Base-by-base conservation (phyloP, 2,113 vertebrate genomes). In the Climacteris rufus region DNA sequence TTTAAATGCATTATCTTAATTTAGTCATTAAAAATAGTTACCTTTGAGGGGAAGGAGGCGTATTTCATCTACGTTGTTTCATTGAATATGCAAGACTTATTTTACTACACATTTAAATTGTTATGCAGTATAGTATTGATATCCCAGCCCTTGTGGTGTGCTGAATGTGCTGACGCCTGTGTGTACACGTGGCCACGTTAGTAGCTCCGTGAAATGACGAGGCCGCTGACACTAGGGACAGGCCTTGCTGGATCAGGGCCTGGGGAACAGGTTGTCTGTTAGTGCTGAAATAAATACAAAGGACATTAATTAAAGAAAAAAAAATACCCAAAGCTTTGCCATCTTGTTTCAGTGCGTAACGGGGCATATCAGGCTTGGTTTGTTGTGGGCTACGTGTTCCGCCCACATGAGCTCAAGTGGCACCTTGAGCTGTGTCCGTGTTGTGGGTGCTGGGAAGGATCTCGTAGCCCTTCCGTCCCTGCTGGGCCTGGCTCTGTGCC, bases 121-220 rank as follows among this genome's bases (percentile, higher is more conserved):
- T 16, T 53, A 6, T 37, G 21, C 39, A 25, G 84, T n/a, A 4
- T 11, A 37, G 15, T 49, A n/a, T 9, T 54, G 56, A 12, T 77
- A 44, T 35, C 18, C 9, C 25, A 35, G 61, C 14, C 60, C 33
- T 69, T 54, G 39, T 74, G 59, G 21, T 45, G 37, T 5, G 5
- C 56, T 53, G 28, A 23, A 1, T 11, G 30, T 13, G 15, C 21
- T 53, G 33, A 77, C 0, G 0, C 0, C 0, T 4, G 31, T 31
- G 12, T 0, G 0, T 30, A 27, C 53, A 7, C 0, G 0, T 1
- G 7, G 37, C 39, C 37, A 7, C 0, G 0, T 61, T 39, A 11
- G 14, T 50, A 54, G 30, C 66, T 85, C 28, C 2, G 0, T 18
- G 27, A 79, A 71, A 63, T 30, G 19, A 21, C 0, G 2, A 45